Conservation (phyloP, 2,113 vertebrate genomes). For the Chloebia gouldiae region DNA sequence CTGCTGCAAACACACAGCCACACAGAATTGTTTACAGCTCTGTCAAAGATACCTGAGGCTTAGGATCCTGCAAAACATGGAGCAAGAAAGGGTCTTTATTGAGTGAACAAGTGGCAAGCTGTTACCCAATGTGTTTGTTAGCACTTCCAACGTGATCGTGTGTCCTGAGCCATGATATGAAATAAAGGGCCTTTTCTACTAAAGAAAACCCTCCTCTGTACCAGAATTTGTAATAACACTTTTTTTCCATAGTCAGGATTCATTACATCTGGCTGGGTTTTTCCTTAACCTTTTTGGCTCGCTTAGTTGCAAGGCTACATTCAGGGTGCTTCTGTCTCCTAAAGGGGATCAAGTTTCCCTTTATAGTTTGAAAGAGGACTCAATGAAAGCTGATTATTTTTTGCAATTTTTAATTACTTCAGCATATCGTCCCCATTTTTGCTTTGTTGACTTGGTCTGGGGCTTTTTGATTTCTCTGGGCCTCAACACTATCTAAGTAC, state of each 20-base stretch:
- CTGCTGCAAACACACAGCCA: background rate
- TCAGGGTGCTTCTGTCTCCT: background rate
- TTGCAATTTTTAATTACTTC: background rate
- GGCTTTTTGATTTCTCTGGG: background rate
- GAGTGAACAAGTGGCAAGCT: constrained; percentile 7
- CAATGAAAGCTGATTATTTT: background rate
- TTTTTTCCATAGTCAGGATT: constrained; percentile 31
- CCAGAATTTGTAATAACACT: constrained; percentile 32
- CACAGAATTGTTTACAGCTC: constrained; percentile 32
- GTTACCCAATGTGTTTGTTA: constrained; percentile 43
- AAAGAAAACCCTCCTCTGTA: constrained; percentile 24
- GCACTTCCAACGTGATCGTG: constrained; percentile 1
- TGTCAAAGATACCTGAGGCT: constrained; percentile 20
- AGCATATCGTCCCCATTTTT: background rate
- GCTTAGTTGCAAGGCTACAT: background rate
- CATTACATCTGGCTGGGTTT: background rate
- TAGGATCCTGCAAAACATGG: background rate
- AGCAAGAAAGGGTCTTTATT: constrained; percentile 52
- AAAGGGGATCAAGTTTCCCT: background rate
- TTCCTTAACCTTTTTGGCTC: background rate
- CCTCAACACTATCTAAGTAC: background rate
- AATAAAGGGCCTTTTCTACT: constrained; percentile 50
- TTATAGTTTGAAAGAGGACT: background rate
- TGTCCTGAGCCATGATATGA: constrained; percentile 5
- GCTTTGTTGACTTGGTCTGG: background rate